Evolutionary conservation across 2,888 invertebrate genomes (phyloP), one percentile per base, ranked within the genome.

Genomic region (Heliconius charithonia): DNA sequence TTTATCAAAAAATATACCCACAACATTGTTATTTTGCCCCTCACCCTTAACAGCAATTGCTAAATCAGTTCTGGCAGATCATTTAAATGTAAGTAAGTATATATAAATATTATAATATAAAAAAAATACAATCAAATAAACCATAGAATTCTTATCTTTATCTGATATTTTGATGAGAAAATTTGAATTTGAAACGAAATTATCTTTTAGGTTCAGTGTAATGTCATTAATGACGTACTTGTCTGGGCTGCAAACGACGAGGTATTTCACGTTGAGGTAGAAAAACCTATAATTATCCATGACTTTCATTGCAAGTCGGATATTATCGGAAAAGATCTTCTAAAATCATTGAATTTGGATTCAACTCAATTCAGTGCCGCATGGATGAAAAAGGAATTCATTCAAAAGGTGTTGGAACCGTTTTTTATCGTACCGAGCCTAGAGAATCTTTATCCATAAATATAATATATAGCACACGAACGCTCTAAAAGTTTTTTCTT

Each of bases 301-400:
- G 91, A 93, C 59, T 79, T 85, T 27, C 79, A 82, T 27, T 90
- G 90, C 83, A 88, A 89, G 76, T 86, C 86, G 86, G 85, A 89
- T 62, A 84, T 87, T 76, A 83, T 90, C 4, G 86, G 88, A 66
- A 85, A 85, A 79, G 84, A 89, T 56, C 63, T 86, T 65, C 79
- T 90, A 59, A 80, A 88, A 37, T 81, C 85, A 22, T 84, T 88
- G 63, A 88, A 87, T 63, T 82, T 90, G 63, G 94, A 92, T 78
- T 87, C 89, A 62, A 89, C 89, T 13, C 87, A 91, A 77, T 90
- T 93, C 77, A 93, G 87, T 84, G 88, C 87, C 3, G 85, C 91
- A 62, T 94, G 93, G 93, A 83, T 94, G 87, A 93, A 91, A 83
- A 93, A 90, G 81, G 92, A 93, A 75, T 92, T 90, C 80, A 87